These are phyloP conservation scores for Nasonia longicornis DNA, from an alignment of 1,140 invertebrate species.

Conservation along the genomic window DNA sequence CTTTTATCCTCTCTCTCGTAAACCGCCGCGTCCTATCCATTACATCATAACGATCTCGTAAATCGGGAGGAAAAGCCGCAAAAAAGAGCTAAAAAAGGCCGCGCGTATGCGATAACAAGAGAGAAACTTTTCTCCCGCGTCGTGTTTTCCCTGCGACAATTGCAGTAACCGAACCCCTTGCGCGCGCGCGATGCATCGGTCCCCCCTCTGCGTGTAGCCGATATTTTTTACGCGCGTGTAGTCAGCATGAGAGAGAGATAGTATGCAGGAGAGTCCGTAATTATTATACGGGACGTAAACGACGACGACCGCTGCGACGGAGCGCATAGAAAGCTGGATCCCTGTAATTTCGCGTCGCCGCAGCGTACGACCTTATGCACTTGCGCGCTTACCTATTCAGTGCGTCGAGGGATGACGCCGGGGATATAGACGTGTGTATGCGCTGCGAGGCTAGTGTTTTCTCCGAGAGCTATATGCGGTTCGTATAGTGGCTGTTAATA, in stretches of 20 bases:
- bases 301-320: not conserved
- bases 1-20: not conserved
- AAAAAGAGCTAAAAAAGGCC: conserved; percentile 8
- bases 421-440: not conserved
- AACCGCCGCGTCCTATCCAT: not conserved
- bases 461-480: not conserved
- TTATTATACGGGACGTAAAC: conserved; percentile 22
- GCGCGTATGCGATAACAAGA: conserved; percentile 3
- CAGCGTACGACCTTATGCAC: conserved; percentile 28
- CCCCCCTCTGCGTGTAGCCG: too few relatives aligned
- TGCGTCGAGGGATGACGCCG: not conserved
- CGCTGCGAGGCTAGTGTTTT: not conserved
- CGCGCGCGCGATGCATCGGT: too few relatives aligned
- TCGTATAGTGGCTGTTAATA: not conserved
- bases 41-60: conserved; percentile 21
- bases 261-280: not conserved
- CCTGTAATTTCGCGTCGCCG: conserved; percentile 40
- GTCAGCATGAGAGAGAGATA: not conserved
- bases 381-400: conserved; percentile 26
- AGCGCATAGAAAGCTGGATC: not conserved
- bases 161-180: not conserved
- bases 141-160: not conserved
- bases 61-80: not conserved
- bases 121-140: not conserved
- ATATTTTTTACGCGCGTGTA: not conserved